Conservation (phyloP, 2,797 vertebrate species). For the Alca torda region DNA sequence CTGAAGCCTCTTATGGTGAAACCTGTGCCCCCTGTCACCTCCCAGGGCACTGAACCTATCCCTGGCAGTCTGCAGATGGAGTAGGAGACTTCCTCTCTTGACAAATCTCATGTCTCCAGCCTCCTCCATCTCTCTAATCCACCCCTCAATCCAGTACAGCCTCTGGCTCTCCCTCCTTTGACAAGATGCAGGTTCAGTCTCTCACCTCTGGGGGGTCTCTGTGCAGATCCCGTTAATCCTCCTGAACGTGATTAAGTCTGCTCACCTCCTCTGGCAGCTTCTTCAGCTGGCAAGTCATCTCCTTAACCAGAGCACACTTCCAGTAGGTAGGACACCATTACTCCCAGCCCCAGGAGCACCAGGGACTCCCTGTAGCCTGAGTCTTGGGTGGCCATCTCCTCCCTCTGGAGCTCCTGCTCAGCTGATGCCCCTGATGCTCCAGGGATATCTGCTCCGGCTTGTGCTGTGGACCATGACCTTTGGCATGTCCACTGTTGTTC, state of each 20-base stretch:
- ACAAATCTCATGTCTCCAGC: background rate
- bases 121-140: background rate
- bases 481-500: background rate
- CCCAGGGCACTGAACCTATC: background rate
- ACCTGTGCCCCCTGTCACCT: background rate
- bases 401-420: background rate
- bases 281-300: background rate
- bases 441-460: background rate
- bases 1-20: background rate
- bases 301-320: rapidly evolving
- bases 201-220: background rate
- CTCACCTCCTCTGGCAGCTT: background rate
- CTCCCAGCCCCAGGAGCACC: background rate
- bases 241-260: background rate
- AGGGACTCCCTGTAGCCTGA: background rate
- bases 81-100: background rate
- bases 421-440: background rate
- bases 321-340: background rate
- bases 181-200: background rate
- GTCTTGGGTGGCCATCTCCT: background rate
- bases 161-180: background rate
- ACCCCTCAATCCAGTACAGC: background rate
- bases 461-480: background rate
- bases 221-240: background rate
- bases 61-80: background rate